Conservation (phyloP, 2,797 vertebrate species). For the Muscicapa comitata region DNA sequence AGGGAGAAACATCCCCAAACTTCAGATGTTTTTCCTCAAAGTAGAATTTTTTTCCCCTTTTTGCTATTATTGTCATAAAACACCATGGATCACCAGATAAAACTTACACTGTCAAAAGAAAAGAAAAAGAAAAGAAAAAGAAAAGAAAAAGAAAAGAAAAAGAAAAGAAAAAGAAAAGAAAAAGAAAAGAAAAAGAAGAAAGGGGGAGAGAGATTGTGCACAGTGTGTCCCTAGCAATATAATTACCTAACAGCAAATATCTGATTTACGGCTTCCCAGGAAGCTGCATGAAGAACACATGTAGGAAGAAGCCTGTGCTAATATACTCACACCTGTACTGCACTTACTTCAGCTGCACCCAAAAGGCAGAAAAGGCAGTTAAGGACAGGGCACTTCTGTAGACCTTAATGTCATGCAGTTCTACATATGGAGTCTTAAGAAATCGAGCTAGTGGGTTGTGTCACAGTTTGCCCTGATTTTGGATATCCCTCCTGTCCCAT, state of each 20-base stretch:
- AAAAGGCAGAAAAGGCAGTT: not conserved
- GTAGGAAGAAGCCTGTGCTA: not conserved
- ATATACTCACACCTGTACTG: accelerated
- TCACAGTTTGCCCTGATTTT: not conserved
- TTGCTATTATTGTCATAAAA: not conserved
- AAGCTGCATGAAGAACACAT: not conserved
- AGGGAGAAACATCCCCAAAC: not conserved
- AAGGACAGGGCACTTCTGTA: not conserved
- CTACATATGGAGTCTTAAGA: not conserved
- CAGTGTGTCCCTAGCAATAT: not conserved
- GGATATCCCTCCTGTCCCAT: accelerated
- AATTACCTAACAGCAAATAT: not conserved
- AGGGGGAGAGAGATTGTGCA: not conserved
- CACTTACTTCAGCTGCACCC: not conserved
- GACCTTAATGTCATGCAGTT: not conserved
- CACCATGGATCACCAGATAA: not conserved
- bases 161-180: not conserved
- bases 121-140: not conserved
- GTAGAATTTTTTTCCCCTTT: not conserved
- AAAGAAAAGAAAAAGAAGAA: not conserved
- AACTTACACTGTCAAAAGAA: not conserved
- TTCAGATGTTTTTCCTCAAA: not conserved
- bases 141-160: not conserved
- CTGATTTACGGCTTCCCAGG: not conserved
- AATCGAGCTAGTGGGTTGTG: not conserved